These are phyloP conservation scores for Temnothorax longispinosus DNA, from an alignment of 1,140 invertebrate species.

Conservation along the genomic window DNA sequence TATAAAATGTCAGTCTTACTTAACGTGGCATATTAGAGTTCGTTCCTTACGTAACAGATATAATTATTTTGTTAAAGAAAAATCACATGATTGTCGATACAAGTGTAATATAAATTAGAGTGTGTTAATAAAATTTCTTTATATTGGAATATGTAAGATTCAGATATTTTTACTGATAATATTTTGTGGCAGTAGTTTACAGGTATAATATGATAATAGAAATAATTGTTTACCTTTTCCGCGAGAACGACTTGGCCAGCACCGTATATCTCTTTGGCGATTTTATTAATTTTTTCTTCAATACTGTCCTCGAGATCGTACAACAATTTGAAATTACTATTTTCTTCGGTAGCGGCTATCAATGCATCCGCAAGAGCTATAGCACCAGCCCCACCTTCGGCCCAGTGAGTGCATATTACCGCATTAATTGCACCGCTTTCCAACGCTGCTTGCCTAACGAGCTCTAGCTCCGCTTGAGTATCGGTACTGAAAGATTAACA, in stretches of 20 bases:
- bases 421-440: conserved; percentile 94
- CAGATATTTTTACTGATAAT: neutral
- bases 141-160: neutral
- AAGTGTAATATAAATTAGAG: no score
- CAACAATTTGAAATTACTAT: conserved; percentile 90
- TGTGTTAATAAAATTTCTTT: neutral
- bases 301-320: conserved; percentile 94
- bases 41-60: neutral
- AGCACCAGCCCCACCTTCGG: conserved; percentile 95
- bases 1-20: no score
- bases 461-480: conserved; percentile 93
- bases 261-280: conserved; percentile 98
- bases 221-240: conserved; percentile 86
- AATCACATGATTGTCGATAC: neutral
- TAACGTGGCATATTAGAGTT: neutral
- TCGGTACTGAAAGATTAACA: conserved; percentile 90
- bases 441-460: conserved; percentile 91
- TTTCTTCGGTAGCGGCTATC: conserved; percentile 89
- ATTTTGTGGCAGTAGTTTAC: neutral
- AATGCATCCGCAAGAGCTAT: conserved; percentile 94
- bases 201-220: neutral
- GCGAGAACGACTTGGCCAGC: conserved; percentile 93
- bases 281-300: conserved; percentile 95
- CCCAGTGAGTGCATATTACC: conserved; percentile 96
- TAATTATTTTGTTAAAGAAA: neutral